Conservation (phyloP, 2,797 vertebrate species). For the Acrossocheilus wenchowensis region DNA sequence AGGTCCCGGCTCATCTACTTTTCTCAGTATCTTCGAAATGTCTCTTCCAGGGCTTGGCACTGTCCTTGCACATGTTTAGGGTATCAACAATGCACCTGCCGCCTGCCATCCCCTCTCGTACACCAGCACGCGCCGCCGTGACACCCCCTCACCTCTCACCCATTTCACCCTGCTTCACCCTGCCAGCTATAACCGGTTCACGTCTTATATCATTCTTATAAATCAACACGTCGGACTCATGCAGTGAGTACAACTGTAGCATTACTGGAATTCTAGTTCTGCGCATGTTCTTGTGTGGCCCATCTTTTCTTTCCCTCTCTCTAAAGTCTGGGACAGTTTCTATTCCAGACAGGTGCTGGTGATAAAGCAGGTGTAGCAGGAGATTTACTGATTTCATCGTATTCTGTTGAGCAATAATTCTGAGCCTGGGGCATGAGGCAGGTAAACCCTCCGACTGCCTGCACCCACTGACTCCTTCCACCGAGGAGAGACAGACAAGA, state of each 20-base stretch:
- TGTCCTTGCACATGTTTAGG: conserved; percentile 65
- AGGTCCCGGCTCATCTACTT: conserved; percentile 48
- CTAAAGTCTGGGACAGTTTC: conserved; percentile 13
- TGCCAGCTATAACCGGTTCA: conserved; percentile 34
- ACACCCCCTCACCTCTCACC: conserved; percentile 46
- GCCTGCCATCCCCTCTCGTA: conserved; percentile 57
- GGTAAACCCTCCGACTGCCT: conserved; percentile 20
- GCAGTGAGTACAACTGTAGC: conserved; percentile 1
- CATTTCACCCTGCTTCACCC: conserved; percentile 10
- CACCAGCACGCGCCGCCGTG: conserved; percentile 58
- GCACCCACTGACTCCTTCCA: conserved; percentile 30
- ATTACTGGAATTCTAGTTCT: background rate
- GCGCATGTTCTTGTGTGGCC: background rate
- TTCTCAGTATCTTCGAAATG: conserved; percentile 56
- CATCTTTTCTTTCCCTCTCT: background rate
- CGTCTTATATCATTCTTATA: background rate
- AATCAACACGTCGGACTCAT: conserved; percentile 9
- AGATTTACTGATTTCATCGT: conserved; percentile 63
- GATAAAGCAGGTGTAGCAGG: conserved; percentile 60
- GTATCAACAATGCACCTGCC: conserved; percentile 68
- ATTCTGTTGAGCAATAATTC: conserved; percentile 61
- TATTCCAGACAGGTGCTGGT: conserved; percentile 59
- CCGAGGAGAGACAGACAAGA: conserved; percentile 18
- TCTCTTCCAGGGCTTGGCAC: conserved; percentile 63
- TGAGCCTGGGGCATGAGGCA: conserved; percentile 47